phyloP scores from a whole-genome alignment of 2,888 invertebrate species.

The Trichogramma evanescens region DNA sequence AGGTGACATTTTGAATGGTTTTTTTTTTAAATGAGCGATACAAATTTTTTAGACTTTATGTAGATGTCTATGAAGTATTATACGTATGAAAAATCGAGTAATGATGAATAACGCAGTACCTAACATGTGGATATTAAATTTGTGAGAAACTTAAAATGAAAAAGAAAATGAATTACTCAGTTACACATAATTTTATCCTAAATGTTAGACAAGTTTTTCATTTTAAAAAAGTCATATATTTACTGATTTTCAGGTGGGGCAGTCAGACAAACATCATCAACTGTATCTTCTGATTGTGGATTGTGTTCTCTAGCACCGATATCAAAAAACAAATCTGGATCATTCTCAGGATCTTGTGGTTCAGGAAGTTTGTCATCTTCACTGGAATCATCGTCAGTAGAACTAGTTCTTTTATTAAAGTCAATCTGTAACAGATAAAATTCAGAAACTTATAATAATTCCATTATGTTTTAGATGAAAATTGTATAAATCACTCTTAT shows the following conservation, averaged over 20 bases:
- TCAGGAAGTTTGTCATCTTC: conserved; percentile 67
- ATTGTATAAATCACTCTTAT: not conserved
- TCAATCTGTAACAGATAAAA: conserved; percentile 33
- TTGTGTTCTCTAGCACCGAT: conserved; percentile 44
- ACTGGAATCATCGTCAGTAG: conserved; percentile 73
- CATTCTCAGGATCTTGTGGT: conserved; percentile 46
- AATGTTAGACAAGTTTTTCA: not conserved
- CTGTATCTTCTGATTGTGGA: conserved; percentile 54
- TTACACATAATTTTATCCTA: too few species aligned
- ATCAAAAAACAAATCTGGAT: conserved; percentile 55
- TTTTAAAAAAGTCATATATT: conserved; percentile 4
- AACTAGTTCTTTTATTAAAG: conserved; percentile 52
- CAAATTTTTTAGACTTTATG: too few species aligned
- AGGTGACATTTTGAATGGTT: too few species aligned
- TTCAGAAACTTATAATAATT: not conserved
- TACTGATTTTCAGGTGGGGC: conserved; percentile 52
- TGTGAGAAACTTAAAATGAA: too few species aligned
- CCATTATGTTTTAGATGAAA: not conserved
- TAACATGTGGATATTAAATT: too few species aligned
- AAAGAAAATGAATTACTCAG: too few species aligned
- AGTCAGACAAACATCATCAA: conserved; percentile 47
- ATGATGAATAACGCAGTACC: too few species aligned
- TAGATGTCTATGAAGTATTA: too few species aligned
- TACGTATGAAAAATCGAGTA: too few species aligned
- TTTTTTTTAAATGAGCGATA: too few species aligned